A percentile compares a stretch with the other conserved stretches of the same genome.
phyloP scores from a whole-genome alignment of 2,888 invertebrate species.

The Drosophila koepferae region DNA sequence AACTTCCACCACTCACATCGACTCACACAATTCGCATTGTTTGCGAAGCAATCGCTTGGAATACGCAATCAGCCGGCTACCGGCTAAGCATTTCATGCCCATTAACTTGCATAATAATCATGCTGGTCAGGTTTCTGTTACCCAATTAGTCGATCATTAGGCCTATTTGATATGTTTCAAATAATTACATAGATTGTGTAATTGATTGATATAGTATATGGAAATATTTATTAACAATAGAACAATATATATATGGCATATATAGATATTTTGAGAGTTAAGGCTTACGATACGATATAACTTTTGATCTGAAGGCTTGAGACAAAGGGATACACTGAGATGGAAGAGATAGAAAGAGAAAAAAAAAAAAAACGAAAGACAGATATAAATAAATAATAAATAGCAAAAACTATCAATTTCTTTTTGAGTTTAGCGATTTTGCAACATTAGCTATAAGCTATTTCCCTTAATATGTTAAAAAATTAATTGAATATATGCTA shows the following conservation, averaged over 20 bases:
- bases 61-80: constrained; percentile 28
- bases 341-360: neutral
- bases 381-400: neutral
- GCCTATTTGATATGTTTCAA: neutral
- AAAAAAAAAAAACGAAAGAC: neutral
- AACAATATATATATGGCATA: neutral
- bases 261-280: neutral
- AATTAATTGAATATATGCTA: neutral
- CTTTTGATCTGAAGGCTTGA: neutral
- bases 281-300: neutral
- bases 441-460: neutral
- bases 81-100: constrained; percentile 22
- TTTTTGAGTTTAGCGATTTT: neutral
- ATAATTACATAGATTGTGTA: neutral
- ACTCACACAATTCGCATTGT: neutral
- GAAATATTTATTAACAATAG: neutral
- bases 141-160: constrained; percentile 16
- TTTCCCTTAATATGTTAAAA: neutral
- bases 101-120: constrained; percentile 13
- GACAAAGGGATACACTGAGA: neutral
- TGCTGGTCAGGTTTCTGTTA: constrained; percentile 14
- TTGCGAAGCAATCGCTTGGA: constrained; percentile 7
- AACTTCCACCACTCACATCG: constrained; percentile 1
- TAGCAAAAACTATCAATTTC: neutral
- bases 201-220: neutral